These are phyloP conservation scores for Drymodes brunneopygia DNA, from an alignment of 2,113 vertebrate genomes.

Conservation along the genomic window DNA sequence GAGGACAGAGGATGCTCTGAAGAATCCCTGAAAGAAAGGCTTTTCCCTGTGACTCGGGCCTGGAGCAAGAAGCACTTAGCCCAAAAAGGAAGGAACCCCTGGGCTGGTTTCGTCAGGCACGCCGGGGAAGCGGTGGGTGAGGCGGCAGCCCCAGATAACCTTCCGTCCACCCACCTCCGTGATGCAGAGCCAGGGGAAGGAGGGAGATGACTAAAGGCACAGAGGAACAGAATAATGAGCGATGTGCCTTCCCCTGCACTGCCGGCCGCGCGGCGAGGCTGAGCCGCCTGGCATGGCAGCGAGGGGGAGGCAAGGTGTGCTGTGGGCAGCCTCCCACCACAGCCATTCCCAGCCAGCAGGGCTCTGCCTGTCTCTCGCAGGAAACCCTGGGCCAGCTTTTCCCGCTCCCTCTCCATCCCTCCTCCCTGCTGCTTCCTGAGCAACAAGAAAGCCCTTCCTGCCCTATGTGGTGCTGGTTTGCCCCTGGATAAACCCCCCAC, in stretches of 20 bases:
- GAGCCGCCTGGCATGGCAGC: neutral
- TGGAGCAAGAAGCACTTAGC: neutral
- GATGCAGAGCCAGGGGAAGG: conserved; percentile 54
- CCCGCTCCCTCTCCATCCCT: neutral
- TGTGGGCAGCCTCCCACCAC: neutral
- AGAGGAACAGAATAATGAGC: conserved; percentile 19
- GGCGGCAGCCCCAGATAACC: conserved; percentile 59
- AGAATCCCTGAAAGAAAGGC: neutral
- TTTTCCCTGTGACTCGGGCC: neutral
- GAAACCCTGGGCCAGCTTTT: neutral
- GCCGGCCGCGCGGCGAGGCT: neutral
- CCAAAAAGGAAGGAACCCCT: conserved; percentile 15
- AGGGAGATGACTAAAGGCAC: conserved; percentile 60
- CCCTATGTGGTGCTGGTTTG: rapidly evolving
- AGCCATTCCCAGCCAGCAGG: neutral
- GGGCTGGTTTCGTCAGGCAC: conserved; percentile 19
- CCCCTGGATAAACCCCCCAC: neutral
- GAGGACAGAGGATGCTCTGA: neutral
- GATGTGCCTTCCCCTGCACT: neutral
- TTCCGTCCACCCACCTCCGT: conserved; percentile 48
- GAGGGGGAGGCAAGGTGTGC: neutral
- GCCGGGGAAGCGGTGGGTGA: conserved; percentile 34
- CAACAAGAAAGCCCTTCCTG: neutral
- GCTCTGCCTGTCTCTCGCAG: neutral
- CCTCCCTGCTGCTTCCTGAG: neutral